phyloP scores from a whole-genome alignment of 2,113 vertebrate species.

The Myxocyprinus asiaticus region DNA sequence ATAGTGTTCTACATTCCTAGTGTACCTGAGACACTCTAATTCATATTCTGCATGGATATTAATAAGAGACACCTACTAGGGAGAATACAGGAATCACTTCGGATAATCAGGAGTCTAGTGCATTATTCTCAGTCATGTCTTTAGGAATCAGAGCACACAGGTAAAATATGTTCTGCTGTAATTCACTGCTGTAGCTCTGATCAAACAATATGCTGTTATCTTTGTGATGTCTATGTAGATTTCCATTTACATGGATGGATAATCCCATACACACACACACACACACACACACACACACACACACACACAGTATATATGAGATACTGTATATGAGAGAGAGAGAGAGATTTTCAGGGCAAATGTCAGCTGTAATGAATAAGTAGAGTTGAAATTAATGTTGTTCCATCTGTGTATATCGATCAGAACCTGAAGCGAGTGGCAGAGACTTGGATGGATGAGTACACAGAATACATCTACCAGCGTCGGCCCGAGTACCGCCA shows the following conservation, averaged over 20 bases:
- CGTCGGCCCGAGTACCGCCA: conserved; percentile 87
- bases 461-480: conserved; percentile 88
- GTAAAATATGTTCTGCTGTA: background rate
- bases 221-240: background rate
- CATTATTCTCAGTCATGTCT: background rate
- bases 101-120: background rate
- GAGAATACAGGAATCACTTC: background rate
- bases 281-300: too few species aligned
- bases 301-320: too few species aligned
- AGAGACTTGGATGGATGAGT: conserved; percentile 92
- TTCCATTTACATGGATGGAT: background rate
- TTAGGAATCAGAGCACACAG: background rate
- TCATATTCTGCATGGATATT: conserved; percentile 2
- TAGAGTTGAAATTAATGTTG: background rate
- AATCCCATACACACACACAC: too few species aligned
- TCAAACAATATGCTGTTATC: background rate
- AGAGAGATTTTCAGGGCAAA: background rate
- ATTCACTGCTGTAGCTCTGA: background rate
- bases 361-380: background rate
- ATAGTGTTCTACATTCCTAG: conserved; percentile 24
- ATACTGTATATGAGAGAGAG: too few species aligned
- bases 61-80: background rate
- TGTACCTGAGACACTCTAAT: conserved; percentile 18
- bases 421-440: conserved; percentile 90
- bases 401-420: background rate